Base-by-base conservation (phyloP, 2,888 invertebrate genomes). In the Meliscaeva auricollis region DNA sequence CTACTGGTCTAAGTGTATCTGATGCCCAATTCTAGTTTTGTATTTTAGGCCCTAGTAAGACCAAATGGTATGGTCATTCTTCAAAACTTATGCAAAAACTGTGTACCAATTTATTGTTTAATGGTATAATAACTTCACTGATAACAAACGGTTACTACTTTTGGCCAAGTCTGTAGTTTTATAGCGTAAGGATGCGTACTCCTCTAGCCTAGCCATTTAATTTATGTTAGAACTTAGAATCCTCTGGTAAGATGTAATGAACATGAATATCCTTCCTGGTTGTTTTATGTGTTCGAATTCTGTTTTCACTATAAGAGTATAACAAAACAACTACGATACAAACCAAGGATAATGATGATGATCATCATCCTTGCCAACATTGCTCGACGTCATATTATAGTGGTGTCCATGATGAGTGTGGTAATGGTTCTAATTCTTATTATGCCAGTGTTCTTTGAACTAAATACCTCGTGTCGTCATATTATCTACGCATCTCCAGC, bases 391-490 rank as follows among this genome's bases (percentile, higher is more conserved):
- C 20, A 62, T 44, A 1, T 6, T 9, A 72, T 72, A 38, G 9
- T 38, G 56, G 73, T 44, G 48, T 64, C 64, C 41, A 69, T 73
- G 68, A 73, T 68, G 82, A 72, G 62, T 69, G 72, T 46, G 76
- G 60, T 78, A 72, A 76, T 66, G 72, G 44, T 68, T 73, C 68
- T 83, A 62, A 69, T 79, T 83, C 73, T 79, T 64, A 79, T 73
- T 46, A 73, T 11, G 60, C 44, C 35, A 15, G 48, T 60, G 52
- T 74, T 58, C 48, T 46, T 58, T 77, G 73, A 54, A 50, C 64
- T 64, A 46, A 44, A 44, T 64, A 44, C 30, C 3, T 32, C 17
- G n/a, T 9, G 2, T 32, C 56, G 11, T 35, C 11, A 13, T 35
- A 3, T 66, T 60, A 56, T 82, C 64, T 73, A 50, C 66, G 70